These are phyloP conservation scores for Cryptocephalus primarius DNA, from an alignment of 2,888 invertebrate genomes.

Conservation along the genomic window DNA sequence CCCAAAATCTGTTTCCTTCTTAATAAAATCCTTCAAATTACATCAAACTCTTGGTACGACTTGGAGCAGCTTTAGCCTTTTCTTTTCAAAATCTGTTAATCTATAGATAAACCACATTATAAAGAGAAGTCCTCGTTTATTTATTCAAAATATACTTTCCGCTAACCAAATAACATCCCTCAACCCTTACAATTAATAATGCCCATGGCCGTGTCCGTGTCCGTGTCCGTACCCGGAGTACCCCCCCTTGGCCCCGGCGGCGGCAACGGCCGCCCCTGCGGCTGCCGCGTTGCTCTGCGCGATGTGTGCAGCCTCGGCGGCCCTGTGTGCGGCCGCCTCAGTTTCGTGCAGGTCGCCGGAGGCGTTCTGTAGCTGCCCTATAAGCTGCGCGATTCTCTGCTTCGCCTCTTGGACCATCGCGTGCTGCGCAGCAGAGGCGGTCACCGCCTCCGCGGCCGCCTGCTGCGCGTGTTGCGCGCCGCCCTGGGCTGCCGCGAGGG, in stretches of 20 bases:
- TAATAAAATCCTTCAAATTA: too few relatives aligned
- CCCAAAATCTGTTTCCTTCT: too few relatives aligned
- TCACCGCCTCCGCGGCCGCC: slow-evolving; percentile 15
- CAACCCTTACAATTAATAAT: too few relatives aligned
- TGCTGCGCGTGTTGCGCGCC: slow-evolving; percentile 15
- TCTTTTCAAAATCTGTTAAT: too few relatives aligned
- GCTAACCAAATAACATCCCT: too few relatives aligned
- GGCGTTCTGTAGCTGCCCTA: slow-evolving; percentile 56
- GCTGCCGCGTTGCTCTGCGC: slow-evolving; percentile 62
- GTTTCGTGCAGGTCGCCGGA: slow-evolving; percentile 61
- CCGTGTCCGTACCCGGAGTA: too few relatives aligned
- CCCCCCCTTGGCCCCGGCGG: slow-evolving; percentile 12
- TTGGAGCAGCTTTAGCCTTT: too few relatives aligned
- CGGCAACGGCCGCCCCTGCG: slow-evolving; percentile 27
- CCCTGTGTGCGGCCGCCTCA: slow-evolving; percentile 54
- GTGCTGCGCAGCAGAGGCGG: slow-evolving; percentile 18
- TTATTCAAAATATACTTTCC: too few relatives aligned
- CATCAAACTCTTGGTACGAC: too few relatives aligned
- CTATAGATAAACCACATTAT: too few relatives aligned
- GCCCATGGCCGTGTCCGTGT: too few relatives aligned
- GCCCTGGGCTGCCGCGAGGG: slow-evolving; percentile 38
- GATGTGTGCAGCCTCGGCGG: slow-evolving; percentile 52
- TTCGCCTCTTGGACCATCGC: slow-evolving; percentile 42
- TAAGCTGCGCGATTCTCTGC: slow-evolving; percentile 25
- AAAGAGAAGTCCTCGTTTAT: too few relatives aligned